A percentile compares a stretch with the other conserved stretches of the same genome.
These are phyloP conservation scores for Orestias chungarensis DNA, from an alignment of 2,797 vertebrate species.

Conservation along the genomic window DNA sequence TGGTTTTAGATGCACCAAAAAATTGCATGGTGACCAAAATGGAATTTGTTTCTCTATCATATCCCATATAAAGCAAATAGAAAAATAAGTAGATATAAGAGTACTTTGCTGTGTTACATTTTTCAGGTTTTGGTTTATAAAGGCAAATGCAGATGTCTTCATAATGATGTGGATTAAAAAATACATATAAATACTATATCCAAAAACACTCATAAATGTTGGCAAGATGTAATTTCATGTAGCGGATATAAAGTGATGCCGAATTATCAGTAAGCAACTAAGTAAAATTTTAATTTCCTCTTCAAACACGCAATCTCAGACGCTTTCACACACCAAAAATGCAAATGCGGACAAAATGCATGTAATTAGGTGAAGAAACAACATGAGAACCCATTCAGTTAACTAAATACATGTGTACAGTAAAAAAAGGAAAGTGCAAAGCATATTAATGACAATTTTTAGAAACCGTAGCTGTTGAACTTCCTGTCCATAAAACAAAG, in stretches of 20 bases:
- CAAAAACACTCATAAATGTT: not conserved
- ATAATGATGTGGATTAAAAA: too few species aligned
- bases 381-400: constrained; percentile 18
- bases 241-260: constrained; percentile 68
- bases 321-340: constrained; percentile 36
- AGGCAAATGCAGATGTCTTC: not conserved
- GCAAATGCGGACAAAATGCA: constrained; percentile 26
- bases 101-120: not conserved
- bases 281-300: constrained; percentile 73
- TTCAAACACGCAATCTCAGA: constrained; percentile 36
- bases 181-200: too few species aligned
- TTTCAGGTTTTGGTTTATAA: not conserved
- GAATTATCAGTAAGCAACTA: constrained; percentile 72
- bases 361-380: constrained; percentile 44
- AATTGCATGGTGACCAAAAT: too few species aligned
- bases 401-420: constrained; percentile 23
- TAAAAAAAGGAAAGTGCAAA: constrained; percentile 39
- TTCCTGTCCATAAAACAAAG: constrained; percentile 64
- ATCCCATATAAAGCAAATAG: not conserved
- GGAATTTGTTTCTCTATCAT: not conserved
- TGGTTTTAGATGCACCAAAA: too few species aligned
- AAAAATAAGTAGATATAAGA: not conserved
- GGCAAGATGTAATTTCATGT: constrained; percentile 73
- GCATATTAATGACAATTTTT: constrained; percentile 61
- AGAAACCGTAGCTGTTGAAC: constrained; percentile 48